Evolutionary conservation across 2,888 invertebrate species (phyloP).

Genomic region (Ophion obscuratus): DNA sequence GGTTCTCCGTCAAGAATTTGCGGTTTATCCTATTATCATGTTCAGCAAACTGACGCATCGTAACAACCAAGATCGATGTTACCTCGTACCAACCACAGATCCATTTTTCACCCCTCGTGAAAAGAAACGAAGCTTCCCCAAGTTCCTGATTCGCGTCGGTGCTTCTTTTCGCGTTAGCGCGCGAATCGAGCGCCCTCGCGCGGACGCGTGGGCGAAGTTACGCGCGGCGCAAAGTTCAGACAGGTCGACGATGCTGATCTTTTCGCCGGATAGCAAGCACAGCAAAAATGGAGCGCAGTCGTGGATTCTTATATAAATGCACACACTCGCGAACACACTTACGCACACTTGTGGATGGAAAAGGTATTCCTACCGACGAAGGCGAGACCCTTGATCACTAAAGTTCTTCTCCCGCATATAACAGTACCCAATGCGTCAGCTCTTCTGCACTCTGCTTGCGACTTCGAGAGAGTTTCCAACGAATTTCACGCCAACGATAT

Average conservation of each 20-base stretch:
- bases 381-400: slow-evolving; percentile 63
- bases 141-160: not conserved
- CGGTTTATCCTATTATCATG: slow-evolving; percentile 3
- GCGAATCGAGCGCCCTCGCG: slow-evolving; percentile 17
- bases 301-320: slow-evolving; percentile 21
- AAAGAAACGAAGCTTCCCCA: not conserved
- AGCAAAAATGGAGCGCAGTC: slow-evolving; percentile 23
- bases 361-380: slow-evolving; percentile 16
- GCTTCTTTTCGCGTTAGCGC: slow-evolving; percentile 21
- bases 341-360: not conserved
- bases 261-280: slow-evolving; percentile 24
- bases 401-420: slow-evolving; percentile 58
- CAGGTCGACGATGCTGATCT: not conserved
- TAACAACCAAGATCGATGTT: not conserved
- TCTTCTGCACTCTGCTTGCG: slow-evolving; percentile 44
- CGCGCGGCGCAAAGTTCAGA: not conserved
- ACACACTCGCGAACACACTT: slow-evolving; percentile 18
- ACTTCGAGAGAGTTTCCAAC: slow-evolving; percentile 57
- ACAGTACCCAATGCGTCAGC: slow-evolving; percentile 50
- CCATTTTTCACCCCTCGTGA: not conserved
- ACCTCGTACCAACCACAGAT: not conserved
- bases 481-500: slow-evolving; percentile 66
- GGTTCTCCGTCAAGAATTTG: not conserved
- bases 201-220: slow-evolving; percentile 35
- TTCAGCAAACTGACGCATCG: not conserved